Conservation (phyloP, 23 tunicate genomes). For the Phallusia fumigata region DNA sequence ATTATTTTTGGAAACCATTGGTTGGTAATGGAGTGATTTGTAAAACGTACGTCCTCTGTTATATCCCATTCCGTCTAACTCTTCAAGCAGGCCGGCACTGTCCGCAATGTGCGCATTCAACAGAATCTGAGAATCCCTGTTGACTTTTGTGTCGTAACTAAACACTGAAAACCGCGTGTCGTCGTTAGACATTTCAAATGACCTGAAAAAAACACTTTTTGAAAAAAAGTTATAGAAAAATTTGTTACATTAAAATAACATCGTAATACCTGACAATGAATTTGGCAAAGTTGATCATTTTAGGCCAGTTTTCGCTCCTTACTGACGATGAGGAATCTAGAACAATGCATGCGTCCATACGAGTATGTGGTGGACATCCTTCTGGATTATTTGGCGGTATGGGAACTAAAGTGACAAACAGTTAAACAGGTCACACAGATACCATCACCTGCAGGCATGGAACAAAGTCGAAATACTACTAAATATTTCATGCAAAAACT, state of each 20-base stretch:
- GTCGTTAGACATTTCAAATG: neutral
- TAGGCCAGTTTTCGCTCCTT: neutral
- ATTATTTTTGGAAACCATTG: neutral
- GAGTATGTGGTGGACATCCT: slow-evolving; percentile 6
- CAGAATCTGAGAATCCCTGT: neutral
- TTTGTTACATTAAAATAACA: neutral
- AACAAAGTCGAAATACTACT: no score
- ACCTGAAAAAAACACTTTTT: neutral
- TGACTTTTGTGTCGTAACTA: slow-evolving; percentile 1
- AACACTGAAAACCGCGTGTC: neutral
- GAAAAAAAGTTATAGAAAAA: neutral
- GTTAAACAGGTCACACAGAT: no score
- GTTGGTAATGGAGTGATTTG: neutral
- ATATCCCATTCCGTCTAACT: neutral
- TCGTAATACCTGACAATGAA: neutral
- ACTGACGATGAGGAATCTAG: slow-evolving; percentile 1
- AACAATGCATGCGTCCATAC: neutral
- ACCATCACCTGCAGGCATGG: no score
- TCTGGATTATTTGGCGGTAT: neutral
- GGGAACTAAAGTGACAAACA: neutral
- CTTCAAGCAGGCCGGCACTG: neutral
- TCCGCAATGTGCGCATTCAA: neutral
- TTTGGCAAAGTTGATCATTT: neutral
- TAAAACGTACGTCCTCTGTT: slow-evolving; percentile 2
- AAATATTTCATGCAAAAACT: no score